Base-by-base conservation (phyloP, 1,140 invertebrate species). In the Drosophila miranda region DNA sequence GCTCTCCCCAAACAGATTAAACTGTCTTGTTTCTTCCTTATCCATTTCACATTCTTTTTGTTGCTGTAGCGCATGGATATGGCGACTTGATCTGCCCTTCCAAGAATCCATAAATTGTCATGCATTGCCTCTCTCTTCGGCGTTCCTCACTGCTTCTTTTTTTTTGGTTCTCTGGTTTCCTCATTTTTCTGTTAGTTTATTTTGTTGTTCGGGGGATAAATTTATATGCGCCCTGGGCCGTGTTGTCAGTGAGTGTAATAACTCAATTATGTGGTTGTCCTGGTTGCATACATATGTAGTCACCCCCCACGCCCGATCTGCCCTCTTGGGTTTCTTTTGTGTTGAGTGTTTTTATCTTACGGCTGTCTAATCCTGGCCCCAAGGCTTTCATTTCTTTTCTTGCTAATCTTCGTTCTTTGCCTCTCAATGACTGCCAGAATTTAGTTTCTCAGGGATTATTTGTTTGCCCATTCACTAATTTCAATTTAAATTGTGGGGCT, bases 251-350 rank as follows among this genome's bases (percentile, higher is more conserved):
- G 70, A 58, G 61, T 72, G 71, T 79, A 84, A 79, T 84, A 84
- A 76, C 80, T 79, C 80, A 84, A 84, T 84, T 84, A 84, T 57
- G 58, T 64, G 80, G 72, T 73, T 84, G 76, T 63, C 71, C 66
- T 68, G 72, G 75, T 69, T 69, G 73, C 80, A 51, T 72, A 79
- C 80, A 76, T 38, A 38, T 11, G 9, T 38, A 38, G 9, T 3
- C 34, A 34, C 28, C 28, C 2, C 7, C 6, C 28, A 4, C 21
- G 61, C 49, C 67, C 58, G 55, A 38, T 55, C 28, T 9, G 49
- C 38, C 54, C 48, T 53, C 42, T 52, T 51, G 53, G 45, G 50
- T 28, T 42, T n/a, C 28, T 44, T 28, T 66, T 52, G 48, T 45
- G 30, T 42, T 46, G 59, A 38, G 57, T 45, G 30, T 50, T 60